These are phyloP conservation scores for Meloidogyne floridensis DNA, from an alignment of 1,140 invertebrate species.

Conservation along the genomic window DNA sequence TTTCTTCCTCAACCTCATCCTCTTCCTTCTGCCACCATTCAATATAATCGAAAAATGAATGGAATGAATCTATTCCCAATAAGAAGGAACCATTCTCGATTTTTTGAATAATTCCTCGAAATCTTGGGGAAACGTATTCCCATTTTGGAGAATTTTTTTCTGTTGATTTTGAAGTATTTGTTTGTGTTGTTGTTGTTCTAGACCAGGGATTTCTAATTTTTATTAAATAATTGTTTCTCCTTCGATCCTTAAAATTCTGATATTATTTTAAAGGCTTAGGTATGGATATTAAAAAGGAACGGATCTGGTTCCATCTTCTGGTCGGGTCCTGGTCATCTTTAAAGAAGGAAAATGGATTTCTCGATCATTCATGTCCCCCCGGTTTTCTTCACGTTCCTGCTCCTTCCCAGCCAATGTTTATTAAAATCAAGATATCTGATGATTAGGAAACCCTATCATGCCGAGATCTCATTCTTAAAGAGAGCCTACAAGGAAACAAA, in stretches of 20 bases:
- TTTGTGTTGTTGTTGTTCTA: neutral
- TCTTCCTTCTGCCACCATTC: neutral
- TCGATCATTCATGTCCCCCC: too few relatives aligned
- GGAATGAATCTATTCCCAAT: neutral
- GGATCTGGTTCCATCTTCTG: too few relatives aligned
- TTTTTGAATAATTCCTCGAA: neutral
- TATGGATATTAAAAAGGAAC: too few relatives aligned
- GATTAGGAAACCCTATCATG: too few relatives aligned
- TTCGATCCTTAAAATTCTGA: neutral
- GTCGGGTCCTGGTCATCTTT: too few relatives aligned
- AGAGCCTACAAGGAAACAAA: too few relatives aligned
- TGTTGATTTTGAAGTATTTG: neutral
- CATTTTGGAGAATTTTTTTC: slow-evolving; percentile 5
- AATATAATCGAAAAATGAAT: neutral
- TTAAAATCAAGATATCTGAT: too few relatives aligned
- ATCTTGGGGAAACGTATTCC: slow-evolving; percentile 1
- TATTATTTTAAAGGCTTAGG: too few relatives aligned
- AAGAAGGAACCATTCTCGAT: neutral
- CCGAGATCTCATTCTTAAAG: too few relatives aligned
- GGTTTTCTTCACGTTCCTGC: too few relatives aligned
- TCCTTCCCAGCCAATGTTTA: too few relatives aligned
- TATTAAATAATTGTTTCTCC: neutral
- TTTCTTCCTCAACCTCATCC: neutral
- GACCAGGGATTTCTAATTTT: slow-evolving; percentile 5
- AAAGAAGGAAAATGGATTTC: too few relatives aligned